Conservation (phyloP, 37 sponge, comb jelly and placozoan species). For the Ianthella basta region DNA sequence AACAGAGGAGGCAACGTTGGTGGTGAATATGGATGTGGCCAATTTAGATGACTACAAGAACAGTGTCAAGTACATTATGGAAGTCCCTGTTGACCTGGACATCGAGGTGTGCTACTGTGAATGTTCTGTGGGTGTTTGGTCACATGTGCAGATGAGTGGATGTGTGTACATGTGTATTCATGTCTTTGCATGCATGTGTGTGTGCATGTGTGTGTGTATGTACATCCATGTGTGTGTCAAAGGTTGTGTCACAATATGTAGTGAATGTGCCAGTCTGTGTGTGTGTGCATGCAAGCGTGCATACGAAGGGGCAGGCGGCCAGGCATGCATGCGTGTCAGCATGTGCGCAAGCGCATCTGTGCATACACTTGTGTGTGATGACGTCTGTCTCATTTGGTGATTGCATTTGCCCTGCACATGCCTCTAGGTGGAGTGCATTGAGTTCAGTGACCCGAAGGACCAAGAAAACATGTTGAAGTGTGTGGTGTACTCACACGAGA, state of each 20-base stretch:
- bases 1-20: background rate
- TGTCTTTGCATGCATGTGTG: too few species aligned
- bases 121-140: too few species aligned
- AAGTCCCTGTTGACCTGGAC: slow-evolving; percentile 23
- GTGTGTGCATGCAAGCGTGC: background rate
- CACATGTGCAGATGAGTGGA: too few species aligned
- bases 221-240: background rate
- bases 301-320: background rate
- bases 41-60: slow-evolving; percentile 7
- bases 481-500: background rate
- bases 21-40: slow-evolving; percentile 14
- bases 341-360: background rate
- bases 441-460: slow-evolving; percentile 6
- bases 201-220: background rate
- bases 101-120: background rate
- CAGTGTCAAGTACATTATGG: slow-evolving; percentile 13
- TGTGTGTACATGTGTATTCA: too few species aligned
- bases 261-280: background rate
- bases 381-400: too few species aligned
- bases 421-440: slow-evolving; percentile 18
- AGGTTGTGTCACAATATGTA: background rate
- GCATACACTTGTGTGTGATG: background rate
- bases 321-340: background rate
- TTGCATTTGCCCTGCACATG: too few species aligned
- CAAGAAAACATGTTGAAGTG: background rate